These are phyloP conservation scores for Acrossocheilus wenchowensis DNA, from an alignment of 2,797 vertebrate genomes.

Conservation along the genomic window DNA sequence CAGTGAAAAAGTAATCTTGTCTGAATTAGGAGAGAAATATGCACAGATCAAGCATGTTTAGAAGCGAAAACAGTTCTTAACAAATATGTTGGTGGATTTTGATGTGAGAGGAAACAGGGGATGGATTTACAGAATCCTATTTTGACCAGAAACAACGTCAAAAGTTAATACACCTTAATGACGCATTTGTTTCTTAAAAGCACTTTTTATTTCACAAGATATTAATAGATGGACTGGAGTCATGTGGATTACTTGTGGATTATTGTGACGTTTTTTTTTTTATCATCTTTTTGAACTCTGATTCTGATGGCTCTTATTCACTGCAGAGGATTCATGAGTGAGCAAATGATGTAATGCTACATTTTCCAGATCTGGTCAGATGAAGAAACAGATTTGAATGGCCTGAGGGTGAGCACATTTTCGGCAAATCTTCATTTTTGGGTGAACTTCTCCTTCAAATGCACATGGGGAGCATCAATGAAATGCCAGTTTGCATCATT, in stretches of 20 bases:
- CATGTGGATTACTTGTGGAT: neutral
- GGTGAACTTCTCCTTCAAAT: neutral
- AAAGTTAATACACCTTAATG: neutral
- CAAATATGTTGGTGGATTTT: neutral
- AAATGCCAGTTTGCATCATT: slow-evolving; percentile 29
- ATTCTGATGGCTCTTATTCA: neutral
- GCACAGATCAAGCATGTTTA: neutral
- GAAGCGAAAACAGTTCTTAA: neutral
- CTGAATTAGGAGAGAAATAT: neutral
- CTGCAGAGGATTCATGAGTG: neutral
- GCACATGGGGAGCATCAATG: slow-evolving; percentile 5
- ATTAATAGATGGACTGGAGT: neutral
- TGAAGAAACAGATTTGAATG: neutral
- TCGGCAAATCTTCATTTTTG: neutral
- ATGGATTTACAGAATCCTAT: neutral
- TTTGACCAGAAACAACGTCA: neutral
- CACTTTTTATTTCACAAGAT: neutral
- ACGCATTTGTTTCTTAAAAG: neutral
- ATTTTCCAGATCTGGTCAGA: neutral
- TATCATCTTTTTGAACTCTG: neutral
- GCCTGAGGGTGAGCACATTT: neutral
- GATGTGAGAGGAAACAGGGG: neutral
- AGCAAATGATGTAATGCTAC: neutral
- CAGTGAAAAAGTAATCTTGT: neutral
- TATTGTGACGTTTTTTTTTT: neutral